phyloP scores from a whole-genome alignment of 53 echinoderm and acorn worm species.

The Echinarachnius parma region DNA sequence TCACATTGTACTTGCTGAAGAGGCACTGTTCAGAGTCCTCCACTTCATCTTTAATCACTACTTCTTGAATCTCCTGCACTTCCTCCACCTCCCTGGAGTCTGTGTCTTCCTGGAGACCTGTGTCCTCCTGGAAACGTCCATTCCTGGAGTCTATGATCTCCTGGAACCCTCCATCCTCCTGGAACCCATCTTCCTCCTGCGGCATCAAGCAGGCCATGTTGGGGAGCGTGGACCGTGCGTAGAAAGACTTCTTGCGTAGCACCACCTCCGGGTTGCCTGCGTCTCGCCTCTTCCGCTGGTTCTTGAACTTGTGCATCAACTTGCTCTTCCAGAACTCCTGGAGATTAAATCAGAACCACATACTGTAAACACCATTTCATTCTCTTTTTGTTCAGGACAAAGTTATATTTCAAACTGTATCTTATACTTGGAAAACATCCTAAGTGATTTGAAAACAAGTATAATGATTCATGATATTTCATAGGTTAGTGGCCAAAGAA shows the following conservation, averaged over 20 bases:
- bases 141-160: not conserved
- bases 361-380: too few relatives aligned
- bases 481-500: too few relatives aligned
- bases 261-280: constrained; percentile 30
- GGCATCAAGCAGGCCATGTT: not conserved
- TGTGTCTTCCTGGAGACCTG: not conserved
- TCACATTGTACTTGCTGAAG: not conserved
- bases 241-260: not conserved
- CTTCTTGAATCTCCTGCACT: too few relatives aligned
- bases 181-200: not conserved
- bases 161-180: not conserved
- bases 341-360: too few relatives aligned
- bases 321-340: constrained; percentile 54
- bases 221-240: not conserved
- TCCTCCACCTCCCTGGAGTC: too few relatives aligned
- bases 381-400: too few relatives aligned
- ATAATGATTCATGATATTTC: too few relatives aligned
- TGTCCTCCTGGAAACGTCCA: not conserved
- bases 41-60: too few relatives aligned
- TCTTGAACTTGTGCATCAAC: constrained; percentile 58
- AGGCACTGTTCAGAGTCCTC: not conserved
- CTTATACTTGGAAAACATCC: too few relatives aligned
- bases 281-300: constrained; percentile 53
- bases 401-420: too few relatives aligned
- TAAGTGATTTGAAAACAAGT: too few relatives aligned